These are phyloP conservation scores for Pinctada fucata DNA, from an alignment of 2,888 invertebrate genomes.

Conservation along the genomic window DNA sequence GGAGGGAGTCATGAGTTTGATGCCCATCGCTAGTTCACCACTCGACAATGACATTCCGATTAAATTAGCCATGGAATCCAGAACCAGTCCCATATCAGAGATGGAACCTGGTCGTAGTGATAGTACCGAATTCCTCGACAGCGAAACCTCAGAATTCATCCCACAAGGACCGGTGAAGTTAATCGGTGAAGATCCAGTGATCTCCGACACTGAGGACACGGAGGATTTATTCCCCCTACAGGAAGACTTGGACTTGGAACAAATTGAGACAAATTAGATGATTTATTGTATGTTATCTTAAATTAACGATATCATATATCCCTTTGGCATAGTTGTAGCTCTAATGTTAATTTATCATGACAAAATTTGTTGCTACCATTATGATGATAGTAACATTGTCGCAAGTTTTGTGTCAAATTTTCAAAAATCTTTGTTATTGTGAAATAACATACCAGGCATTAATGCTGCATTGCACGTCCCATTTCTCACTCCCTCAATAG, in stretches of 20 bases:
- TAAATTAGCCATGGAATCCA: conserved; percentile 29
- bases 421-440: too few species aligned
- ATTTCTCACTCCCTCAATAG: too few species aligned
- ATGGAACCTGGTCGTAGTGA: conserved; percentile 48
- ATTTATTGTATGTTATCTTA: neutral
- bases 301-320: too few species aligned
- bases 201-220: conserved; percentile 49
- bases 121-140: conserved; percentile 42
- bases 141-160: conserved; percentile 35
- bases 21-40: conserved; percentile 73
- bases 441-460: too few species aligned
- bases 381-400: too few species aligned
- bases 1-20: conserved; percentile 59
- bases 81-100: conserved; percentile 54
- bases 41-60: conserved; percentile 63
- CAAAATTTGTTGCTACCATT: too few species aligned
- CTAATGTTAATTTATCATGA: too few species aligned
- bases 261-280: conserved; percentile 71
- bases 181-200: conserved; percentile 51
- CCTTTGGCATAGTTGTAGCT: too few species aligned
- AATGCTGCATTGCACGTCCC: too few species aligned
- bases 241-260: conserved; percentile 70
- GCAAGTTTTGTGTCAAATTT: too few species aligned
- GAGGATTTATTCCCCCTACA: conserved; percentile 65
- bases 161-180: conserved; percentile 55